A percentile compares a stretch with the other conserved stretches of the same genome.
These are phyloP conservation scores for Sparus aurata DNA, from an alignment of 2,797 vertebrate species.

Conservation along the genomic window DNA sequence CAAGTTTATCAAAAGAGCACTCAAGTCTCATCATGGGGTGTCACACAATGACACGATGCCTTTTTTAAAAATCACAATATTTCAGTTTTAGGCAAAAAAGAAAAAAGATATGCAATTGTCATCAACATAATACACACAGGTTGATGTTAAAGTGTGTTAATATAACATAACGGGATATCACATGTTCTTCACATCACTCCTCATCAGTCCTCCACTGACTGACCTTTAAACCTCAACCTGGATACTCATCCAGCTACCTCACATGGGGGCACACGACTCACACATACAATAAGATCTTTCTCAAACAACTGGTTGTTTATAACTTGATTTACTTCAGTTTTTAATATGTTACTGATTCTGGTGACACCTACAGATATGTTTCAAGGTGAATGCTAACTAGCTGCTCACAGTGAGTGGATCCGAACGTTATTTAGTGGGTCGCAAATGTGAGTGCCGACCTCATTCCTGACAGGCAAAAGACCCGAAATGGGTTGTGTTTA, in stretches of 20 bases:
- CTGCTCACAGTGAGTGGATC: not conserved
- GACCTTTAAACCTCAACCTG: not conserved
- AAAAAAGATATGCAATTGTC: too few species aligned
- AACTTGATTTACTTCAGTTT: accelerated
- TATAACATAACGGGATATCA: too few species aligned
- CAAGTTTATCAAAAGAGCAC: not conserved
- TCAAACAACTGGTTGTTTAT: not conserved
- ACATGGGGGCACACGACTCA: not conserved
- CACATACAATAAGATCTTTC: not conserved
- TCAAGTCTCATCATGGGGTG: not conserved
- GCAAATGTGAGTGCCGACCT: too few species aligned
- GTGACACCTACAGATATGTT: not conserved
- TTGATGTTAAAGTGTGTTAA: too few species aligned
- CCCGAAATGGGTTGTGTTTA: not conserved
- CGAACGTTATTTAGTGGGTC: not conserved
- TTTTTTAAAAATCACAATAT: not conserved
- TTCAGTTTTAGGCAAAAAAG: too few species aligned
- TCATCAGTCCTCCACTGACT: not conserved
- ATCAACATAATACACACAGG: not conserved
- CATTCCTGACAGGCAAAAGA: not conserved
- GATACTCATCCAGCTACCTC: not conserved
- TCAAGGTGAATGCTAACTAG: conserved; percentile 46
- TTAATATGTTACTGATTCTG: accelerated
- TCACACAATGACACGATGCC: not conserved
- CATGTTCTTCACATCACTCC: not conserved